Base-by-base conservation (phyloP, 1,140 invertebrate species). In the Atta cephalotes region DNA sequence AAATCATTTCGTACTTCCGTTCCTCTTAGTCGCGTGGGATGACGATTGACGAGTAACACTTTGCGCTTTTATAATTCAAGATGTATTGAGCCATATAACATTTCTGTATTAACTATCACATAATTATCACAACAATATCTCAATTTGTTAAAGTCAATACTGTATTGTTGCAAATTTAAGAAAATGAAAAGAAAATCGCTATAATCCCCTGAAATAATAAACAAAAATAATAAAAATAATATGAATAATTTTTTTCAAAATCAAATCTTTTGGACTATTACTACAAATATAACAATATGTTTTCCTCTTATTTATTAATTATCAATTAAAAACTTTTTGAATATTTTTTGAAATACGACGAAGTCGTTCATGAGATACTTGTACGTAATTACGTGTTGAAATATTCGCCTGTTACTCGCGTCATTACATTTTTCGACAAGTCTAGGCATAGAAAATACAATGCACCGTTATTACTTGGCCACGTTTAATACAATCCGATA, bases 401-500 rank as follows among this genome's bases (percentile, higher is more conserved):
- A 63, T 25, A 21, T n/a, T 84, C 25, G 39, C 21, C 12, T 62
- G 28, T 66, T 18, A 31, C 14, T 39, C 63, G 49, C 49, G 63
- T 68, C 31, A 68, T 80, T 80, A 39, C 70, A 16, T 84, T 84
- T 74, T 21, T n/a, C 80, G 70, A 53, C 35, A 76, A 84, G 68
- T 84, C 56, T 58, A 51, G n/a, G 35, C 70, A 18, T n/a, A 74
- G 80, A 14, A 49, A 74, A 63, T 68, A 56, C 70, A 74, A 74
- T 51, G 25, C 45, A 5, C 45, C 49, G 63, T 84, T 84, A 84
- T 84, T 84, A 74, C 80, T 84, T 31, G 39, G 25, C 14, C 39
- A 74, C 71, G 66, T 87, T 89, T 87, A 77, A 85, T 85, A 74
- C 76, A 18, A 53, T 60, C 84, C 35, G 88, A 87, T 87, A 56